Evolutionary conservation across 2,888 invertebrate genomes (phyloP).

Genomic region (Tipula confusa): DNA sequence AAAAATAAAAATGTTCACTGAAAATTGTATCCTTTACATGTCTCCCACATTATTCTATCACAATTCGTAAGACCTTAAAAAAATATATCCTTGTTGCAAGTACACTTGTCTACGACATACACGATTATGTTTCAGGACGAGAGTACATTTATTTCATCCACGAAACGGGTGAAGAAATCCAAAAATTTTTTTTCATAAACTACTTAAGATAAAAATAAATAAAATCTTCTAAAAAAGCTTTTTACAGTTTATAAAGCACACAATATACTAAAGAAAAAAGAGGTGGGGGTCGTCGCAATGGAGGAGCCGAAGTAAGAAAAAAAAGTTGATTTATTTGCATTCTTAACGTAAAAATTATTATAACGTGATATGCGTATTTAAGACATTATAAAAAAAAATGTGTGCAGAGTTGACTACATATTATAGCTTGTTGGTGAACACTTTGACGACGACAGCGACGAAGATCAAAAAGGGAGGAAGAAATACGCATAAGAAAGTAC

Average conservation of each 20-base stretch:
- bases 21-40: not conserved
- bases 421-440: not conserved
- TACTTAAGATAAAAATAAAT: not conserved
- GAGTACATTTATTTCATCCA: not conserved
- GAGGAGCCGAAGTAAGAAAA: not conserved
- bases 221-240: not conserved
- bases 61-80: not conserved
- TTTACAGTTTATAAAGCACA: not conserved
- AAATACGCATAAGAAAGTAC: not conserved
- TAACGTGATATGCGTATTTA: not conserved
- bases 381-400: not conserved
- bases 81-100: not conserved
- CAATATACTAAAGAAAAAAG: not conserved
- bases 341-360: constrained; percentile 14
- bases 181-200: not conserved
- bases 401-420: not conserved
- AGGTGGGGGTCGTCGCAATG: not conserved
- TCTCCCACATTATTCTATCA: not conserved
- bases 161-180: not conserved
- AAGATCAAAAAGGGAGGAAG: not conserved
- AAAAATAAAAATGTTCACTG: too few species aligned
- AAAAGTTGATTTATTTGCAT: constrained; percentile 16
- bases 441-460: not conserved
- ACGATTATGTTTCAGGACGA: not conserved
- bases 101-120: not conserved